A percentile compares a stretch with the other conserved stretches of the same genome.
These are phyloP conservation scores for Zenarchopterus dispar DNA, from an alignment of 2,797 vertebrate species.

Conservation along the genomic window DNA sequence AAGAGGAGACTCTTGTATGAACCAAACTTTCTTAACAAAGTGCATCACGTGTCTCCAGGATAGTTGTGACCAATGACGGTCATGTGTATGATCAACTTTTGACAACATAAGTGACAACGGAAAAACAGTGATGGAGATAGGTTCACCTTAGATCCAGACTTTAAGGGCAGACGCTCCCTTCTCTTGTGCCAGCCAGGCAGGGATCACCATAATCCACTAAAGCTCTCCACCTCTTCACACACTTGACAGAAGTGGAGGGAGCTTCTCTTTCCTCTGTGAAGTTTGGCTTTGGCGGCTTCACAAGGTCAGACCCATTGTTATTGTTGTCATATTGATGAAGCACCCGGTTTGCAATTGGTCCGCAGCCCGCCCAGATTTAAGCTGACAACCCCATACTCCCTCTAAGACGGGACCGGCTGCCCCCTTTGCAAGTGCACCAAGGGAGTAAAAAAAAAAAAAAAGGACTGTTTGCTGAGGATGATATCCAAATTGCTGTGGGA, in stretches of 20 bases:
- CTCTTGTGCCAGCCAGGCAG: constrained; percentile 48
- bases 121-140: constrained; percentile 24
- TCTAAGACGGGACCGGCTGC: constrained; percentile 37
- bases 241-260: constrained; percentile 69
- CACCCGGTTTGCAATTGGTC: constrained; percentile 32
- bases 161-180: constrained; percentile 38
- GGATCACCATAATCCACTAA: constrained; percentile 74
- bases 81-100: not conserved
- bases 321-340: constrained; percentile 62
- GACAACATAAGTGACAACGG: constrained; percentile 18
- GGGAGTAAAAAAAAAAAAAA: constrained; percentile 28
- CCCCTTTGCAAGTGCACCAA: constrained; percentile 27
- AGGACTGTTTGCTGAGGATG: constrained; percentile 48
- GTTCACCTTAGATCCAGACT: constrained; percentile 37
- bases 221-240: constrained; percentile 70
- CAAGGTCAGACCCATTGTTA: constrained; percentile 62
- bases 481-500: constrained; percentile 66
- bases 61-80: not conserved
- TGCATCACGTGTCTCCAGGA: not conserved
- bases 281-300: constrained; percentile 59
- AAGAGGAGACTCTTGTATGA: not conserved
- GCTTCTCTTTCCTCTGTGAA: constrained; percentile 65
- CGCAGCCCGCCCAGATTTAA: constrained; percentile 46
- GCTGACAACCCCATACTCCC: constrained; percentile 24
- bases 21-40: not conserved